Evolutionary conservation across 2,113 vertebrate genomes (phyloP), one percentile per base, ranked within the genome.

Genomic region (Poicephalus meyeri): DNA sequence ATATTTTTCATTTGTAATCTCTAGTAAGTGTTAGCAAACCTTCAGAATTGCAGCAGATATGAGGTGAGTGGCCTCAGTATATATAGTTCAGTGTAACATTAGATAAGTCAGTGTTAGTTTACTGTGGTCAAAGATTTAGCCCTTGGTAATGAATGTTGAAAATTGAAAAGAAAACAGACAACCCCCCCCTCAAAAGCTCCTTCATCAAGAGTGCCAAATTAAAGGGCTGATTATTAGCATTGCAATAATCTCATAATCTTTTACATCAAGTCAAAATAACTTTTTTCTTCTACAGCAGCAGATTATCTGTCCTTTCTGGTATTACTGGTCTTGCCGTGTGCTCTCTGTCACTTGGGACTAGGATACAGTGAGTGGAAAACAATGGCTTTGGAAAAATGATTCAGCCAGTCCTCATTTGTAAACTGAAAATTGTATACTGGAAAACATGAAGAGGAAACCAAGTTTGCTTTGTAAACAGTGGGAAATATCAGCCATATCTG

Each of bases 401-500:
- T 92, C 76, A 89, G 42, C 13, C 71, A 33, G 52, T 24, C 70
- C 74, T 93, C 72, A n/a, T 89, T 56, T 87, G 86, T 91, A 71
- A 95, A 86, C 72, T 84, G 69, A 84, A 42, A 68, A 16, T 47
- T 86, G 69, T 94, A 26, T 53, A 82, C 55, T 76, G 87, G 84
- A 81, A 96, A 88, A 88, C 85, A 91, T 35, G 25, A 88, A 76
- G 49, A 70, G 46, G 42, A 93, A 60, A 61, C 49, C 0, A 35
- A 64, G 18, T 56, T 55, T 91, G 37, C 55, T 87, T 70, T 92
- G 80, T 96, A 86, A 96, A 92, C 83, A 91, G 68, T 29, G 33
- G 61, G 80, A 84, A 82, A 65, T 26, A 74, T 28, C 91, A 97
- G 80, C 39, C 76, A 13, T 94, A 82, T 86, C 52, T 93, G 50